Evolutionary conservation across 2,113 vertebrate genomes (phyloP), one percentile per base, ranked within the genome.

Genomic region (Platichthys flesus): DNA sequence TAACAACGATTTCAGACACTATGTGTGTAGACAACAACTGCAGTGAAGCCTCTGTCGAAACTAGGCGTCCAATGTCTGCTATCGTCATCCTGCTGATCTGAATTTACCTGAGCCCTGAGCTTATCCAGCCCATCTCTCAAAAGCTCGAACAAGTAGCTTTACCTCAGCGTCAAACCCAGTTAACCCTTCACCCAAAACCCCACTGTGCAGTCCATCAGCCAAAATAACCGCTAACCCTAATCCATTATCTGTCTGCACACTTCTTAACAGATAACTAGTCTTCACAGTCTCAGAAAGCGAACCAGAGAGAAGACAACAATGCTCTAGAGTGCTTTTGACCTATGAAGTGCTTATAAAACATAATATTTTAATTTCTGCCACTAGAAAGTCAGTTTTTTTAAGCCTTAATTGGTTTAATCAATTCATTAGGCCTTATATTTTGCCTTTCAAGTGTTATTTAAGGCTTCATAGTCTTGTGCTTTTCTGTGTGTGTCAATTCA

Each of bases 201-300:
- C 47, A 71, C 49, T 42, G 56, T n/a, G 54, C 28, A 28, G 67
- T 76, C 73, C 66, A 55, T 79, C 67, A 71, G 77, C 64, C 57
- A 83, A 85, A 86, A 89, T 84, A 81, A 85, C 65, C 66, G 60
- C 76, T 82, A 79, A 86, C 72, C 78, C 67, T 86, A 88, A 87
- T 87, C 83, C 75, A 24, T 58, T 35, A 58, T 40, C 80, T 72
- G 78, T 72, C 71, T 69, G 65, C 9, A 4, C 9, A 35, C 69
- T 57, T 67, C 62, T 75, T 74, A 69, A 66, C 65, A 55, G 23
- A 74, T 14, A 37, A 24, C 18, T 21, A 35, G 72, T 54, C 28
- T 56, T 37, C 8, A n/a, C 9, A 20, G 7, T 55, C 45, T 16
- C 47, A 76, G 35, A 5, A 28, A n/a, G 20, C 35, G 14, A 75